Base-by-base conservation (phyloP, 2,113 vertebrate genomes). In the Porphyrio hochstetteri region DNA sequence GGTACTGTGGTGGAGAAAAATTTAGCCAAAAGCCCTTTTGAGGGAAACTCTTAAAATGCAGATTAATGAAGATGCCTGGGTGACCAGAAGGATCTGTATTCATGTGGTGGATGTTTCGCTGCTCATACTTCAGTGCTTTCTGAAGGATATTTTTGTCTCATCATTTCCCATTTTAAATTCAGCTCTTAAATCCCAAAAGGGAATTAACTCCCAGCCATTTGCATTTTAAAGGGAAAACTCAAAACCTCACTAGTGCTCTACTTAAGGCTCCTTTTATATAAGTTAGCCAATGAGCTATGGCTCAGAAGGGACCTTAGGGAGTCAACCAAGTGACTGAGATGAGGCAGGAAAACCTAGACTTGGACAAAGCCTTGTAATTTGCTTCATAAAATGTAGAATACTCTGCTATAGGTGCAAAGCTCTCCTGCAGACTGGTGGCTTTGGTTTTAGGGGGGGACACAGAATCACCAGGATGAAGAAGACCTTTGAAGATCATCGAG, bases 141-240 rank as follows among this genome's bases (percentile, higher is more conserved):
- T 95, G 88, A 90, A 88, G 78, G 59, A 25, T 93, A 76, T 83
- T 96, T 95, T 92, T 57, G 36, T 87, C 67, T 89, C 88, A 82
- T 92, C 55, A 16, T 71, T 91, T 87, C 48, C 80, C 53, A 53
- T 91, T 93, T 96, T 57, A 94, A 93, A 94, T 92, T 83, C 92
- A 78, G 83, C 36, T 86, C 60, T 92, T 52, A 92, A 84, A 87
- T 83, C 91, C 85, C 95, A 15, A 72, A 86, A 82, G 91, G 89
- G 93, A 95, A 94, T 92, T 94, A 95, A 86, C 78, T 90, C 29
- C 57, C 69, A 96, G 7, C n/a, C 56, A 93, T 96, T 97, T 96
- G 92, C 96, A 96, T 96, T 95, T 94, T 94, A 96, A 97, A 97
- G 90, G 72, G 44, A 94, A 94, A 88, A 86, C 40, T 83, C 85